Percentiles rank a stretch among this genome's conserved stretches.
Conservation (phyloP, 2,113 vertebrate species). For the Pseudopipra pipra region DNA sequence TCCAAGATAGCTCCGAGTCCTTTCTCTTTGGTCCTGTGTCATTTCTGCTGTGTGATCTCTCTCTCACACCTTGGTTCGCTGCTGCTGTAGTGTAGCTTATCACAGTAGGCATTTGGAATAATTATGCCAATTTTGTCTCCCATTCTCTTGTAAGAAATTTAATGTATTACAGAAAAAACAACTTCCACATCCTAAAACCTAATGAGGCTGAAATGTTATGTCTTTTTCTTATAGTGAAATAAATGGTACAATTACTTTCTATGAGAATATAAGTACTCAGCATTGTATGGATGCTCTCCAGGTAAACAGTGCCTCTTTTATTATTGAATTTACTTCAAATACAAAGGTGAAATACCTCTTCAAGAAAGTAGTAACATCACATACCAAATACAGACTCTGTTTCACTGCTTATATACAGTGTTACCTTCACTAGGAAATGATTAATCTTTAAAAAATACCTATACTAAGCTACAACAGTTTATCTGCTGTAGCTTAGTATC, state of each 20-base stretch:
- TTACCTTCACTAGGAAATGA: not conserved
- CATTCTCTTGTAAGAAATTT: not conserved
- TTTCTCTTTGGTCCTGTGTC: no score
- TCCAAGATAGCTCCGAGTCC: no score
- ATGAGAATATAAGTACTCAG: not conserved
- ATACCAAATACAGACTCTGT: not conserved
- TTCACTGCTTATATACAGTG: not conserved
- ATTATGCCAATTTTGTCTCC: not conserved
- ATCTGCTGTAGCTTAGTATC: no score
- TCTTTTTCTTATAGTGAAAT: not conserved
- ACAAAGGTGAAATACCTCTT: not conserved
- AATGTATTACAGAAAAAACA: not conserved
- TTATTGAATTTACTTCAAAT: not conserved
- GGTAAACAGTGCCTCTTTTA: not conserved
- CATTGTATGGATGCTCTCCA: not conserved
- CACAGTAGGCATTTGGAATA: not conserved
- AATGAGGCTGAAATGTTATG: constrained; percentile 18
- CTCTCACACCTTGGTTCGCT: no score
- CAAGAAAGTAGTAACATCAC: not conserved
- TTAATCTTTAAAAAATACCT: not conserved
- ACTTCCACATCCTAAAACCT: not conserved
- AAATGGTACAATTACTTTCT: not conserved
- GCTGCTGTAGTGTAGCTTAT: no score
- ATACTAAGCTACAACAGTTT: not conserved
- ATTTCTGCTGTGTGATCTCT: no score